These are phyloP conservation scores for Oophaga sylvatica DNA, from an alignment of 2,797 vertebrate genomes.

Conservation along the genomic window DNA sequence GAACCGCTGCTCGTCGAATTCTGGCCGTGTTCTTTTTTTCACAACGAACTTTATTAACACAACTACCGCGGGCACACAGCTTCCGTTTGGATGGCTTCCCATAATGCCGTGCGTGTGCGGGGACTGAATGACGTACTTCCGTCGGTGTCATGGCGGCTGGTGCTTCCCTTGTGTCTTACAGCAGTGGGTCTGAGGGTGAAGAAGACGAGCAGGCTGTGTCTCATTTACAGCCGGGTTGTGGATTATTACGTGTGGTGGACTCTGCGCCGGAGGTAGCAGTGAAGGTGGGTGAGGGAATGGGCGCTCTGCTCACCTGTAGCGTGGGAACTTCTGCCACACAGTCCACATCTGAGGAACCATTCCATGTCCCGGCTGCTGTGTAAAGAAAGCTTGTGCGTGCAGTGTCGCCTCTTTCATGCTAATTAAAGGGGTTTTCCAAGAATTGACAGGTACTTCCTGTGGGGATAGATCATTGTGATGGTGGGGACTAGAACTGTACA, in stretches of 20 bases:
- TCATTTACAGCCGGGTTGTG: constrained; percentile 72
- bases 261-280: constrained; percentile 94
- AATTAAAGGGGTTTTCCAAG: too few species aligned
- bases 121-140: constrained; percentile 67
- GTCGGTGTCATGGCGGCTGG: constrained; percentile 85
- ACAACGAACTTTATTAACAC: constrained; percentile 37
- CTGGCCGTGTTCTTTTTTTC: not conserved
- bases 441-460: too few species aligned
- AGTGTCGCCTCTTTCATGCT: too few species aligned
- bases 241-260: constrained; percentile 76
- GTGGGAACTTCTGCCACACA: too few species aligned
- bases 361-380: not conserved
- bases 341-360: not conserved
- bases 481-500: too few species aligned
- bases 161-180: constrained; percentile 85
- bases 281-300: constrained; percentile 79
- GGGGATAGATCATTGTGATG: too few species aligned
- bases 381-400: too few species aligned
- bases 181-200: constrained; percentile 83
- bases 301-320: not conserved
- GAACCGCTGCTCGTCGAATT: too few species aligned
- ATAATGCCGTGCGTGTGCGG: constrained; percentile 45
- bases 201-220: constrained; percentile 65
- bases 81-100: not conserved
- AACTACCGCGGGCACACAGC: not conserved